phyloP scores from a whole-genome alignment of 2,113 vertebrate species.

The Calidris pugnax region DNA sequence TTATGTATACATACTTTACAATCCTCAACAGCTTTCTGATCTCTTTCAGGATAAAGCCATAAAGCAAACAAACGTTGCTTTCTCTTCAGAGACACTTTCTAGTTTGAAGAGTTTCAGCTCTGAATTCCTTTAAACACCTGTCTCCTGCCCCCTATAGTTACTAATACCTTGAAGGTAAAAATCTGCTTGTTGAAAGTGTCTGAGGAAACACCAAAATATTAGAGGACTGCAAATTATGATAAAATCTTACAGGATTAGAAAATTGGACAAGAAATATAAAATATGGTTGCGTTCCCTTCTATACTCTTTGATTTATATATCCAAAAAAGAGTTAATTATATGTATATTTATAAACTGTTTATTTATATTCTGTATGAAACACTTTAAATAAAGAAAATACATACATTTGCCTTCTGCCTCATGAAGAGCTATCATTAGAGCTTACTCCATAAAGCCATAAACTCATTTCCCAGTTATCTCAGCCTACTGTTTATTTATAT shows the following conservation, averaged over 20 bases:
- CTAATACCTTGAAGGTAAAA: conserved; percentile 18
- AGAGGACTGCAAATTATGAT: neutral
- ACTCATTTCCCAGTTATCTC: neutral
- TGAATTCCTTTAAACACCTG: conserved; percentile 26
- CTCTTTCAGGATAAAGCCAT: conserved; percentile 29
- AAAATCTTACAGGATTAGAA: neutral
- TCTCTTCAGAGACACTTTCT: conserved; percentile 22
- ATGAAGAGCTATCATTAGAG: neutral
- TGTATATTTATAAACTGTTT: neutral
- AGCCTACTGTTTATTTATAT: neutral
- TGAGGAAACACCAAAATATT: neutral
- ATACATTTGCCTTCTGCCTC: neutral
- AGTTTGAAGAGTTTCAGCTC: conserved; percentile 1
- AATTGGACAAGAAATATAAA: neutral
- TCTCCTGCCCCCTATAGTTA: neutral
- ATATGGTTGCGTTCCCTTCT: neutral
- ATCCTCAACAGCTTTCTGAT: conserved; percentile 35
- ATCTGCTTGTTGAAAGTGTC: neutral
- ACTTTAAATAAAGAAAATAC: neutral
- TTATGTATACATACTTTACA: conserved; percentile 31
- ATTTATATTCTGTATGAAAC: neutral
- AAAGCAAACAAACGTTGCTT: conserved; percentile 49
- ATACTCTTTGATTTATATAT: neutral
- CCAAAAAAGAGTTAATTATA: neutral
- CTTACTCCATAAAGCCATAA: neutral